Percentiles rank a stretch among this genome's conserved stretches.
These are phyloP conservation scores for Agriopis aurantiaria DNA, from an alignment of 2,888 invertebrate genomes.

Conservation along the genomic window DNA sequence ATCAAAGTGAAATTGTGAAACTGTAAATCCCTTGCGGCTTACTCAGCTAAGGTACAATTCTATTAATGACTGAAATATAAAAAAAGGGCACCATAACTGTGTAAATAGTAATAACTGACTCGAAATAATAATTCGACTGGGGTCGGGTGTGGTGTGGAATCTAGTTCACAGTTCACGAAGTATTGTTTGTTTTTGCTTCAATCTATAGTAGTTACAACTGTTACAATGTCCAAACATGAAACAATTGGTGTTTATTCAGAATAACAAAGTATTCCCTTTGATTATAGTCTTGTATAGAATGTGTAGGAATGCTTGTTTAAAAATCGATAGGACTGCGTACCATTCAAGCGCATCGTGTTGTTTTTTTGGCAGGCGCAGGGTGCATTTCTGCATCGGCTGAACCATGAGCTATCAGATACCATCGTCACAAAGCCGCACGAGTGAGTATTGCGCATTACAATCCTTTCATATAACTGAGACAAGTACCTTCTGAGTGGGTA, in stretches of 20 bases:
- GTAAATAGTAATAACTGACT: neutral
- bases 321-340: conserved; percentile 35
- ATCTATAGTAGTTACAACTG: conserved; percentile 48
- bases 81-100: neutral
- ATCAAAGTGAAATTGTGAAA: conserved; percentile 57
- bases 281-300: neutral
- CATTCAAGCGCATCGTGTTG: conserved; percentile 59
- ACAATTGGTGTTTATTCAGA: conserved; percentile 4
- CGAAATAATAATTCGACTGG: conserved; percentile 43
- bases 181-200: conserved; percentile 80
- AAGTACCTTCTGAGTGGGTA: neutral
- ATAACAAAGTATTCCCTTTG: conserved; percentile 9
- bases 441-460: conserved; percentile 85
- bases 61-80: neutral
- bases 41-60: conserved; percentile 64
- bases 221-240: conserved; percentile 16
- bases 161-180: conserved; percentile 76
- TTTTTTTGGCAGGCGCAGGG: conserved; percentile 86
- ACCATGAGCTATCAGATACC: conserved; percentile 96
- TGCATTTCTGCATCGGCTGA: conserved; percentile 87
- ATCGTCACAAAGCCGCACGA: conserved; percentile 92
- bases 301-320: conserved; percentile 7
- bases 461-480: neutral
- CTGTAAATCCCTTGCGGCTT: conserved; percentile 57
- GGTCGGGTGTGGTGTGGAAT: conserved; percentile 76